These are phyloP conservation scores for Drosophila phalerata DNA, from an alignment of 2,888 invertebrate species.

Conservation along the genomic window DNA sequence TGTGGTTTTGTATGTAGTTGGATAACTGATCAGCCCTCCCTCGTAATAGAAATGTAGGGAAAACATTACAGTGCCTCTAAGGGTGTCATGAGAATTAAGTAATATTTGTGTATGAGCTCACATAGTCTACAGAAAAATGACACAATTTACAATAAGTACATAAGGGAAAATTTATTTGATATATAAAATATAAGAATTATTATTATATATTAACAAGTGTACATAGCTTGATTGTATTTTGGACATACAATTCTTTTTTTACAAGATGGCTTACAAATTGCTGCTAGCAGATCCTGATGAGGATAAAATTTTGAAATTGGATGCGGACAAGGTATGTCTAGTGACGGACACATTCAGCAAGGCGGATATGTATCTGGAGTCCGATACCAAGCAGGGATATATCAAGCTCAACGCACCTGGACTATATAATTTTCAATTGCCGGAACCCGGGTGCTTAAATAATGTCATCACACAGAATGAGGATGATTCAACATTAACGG, in stretches of 20 bases:
- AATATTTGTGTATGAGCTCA: neutral
- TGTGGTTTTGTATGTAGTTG: too few relatives aligned
- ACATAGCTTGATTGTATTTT: neutral
- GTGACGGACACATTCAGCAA: constrained; percentile 40
- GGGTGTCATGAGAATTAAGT: neutral
- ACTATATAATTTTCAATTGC: constrained; percentile 42
- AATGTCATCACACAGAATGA: constrained; percentile 1
- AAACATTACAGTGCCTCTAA: constrained; percentile 1
- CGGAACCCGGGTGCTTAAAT: neutral
- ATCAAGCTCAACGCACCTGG: constrained; percentile 32
- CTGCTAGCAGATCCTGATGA: neutral
- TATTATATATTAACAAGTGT: neutral
- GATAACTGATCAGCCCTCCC: too few relatives aligned
- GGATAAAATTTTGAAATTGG: constrained; percentile 1
- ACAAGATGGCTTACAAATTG: constrained; percentile 17
- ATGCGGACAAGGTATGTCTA: constrained; percentile 12
- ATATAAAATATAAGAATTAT: constrained; percentile 2
- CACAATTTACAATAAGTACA: neutral
- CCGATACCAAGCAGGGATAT: constrained; percentile 24
- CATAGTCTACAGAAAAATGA: neutral
- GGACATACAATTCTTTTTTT: neutral
- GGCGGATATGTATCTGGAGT: constrained; percentile 34
- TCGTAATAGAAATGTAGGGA: neutral
- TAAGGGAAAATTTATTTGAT: neutral
- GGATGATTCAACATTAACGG: neutral